phyloP scores from a whole-genome alignment of 1,140 invertebrate species.

The Pectinophora gossypiella region DNA sequence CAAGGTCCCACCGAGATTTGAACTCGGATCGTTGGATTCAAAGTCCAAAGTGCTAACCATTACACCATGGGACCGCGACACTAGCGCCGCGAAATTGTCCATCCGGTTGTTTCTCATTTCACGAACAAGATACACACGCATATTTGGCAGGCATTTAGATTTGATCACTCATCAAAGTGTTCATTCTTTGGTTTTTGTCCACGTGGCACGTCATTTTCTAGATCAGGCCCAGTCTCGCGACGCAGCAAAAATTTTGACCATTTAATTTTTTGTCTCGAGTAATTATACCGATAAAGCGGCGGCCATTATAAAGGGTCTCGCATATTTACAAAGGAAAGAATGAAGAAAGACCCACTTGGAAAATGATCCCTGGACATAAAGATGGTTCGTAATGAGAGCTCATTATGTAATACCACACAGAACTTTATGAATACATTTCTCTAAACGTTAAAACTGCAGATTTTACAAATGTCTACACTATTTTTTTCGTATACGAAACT shows the following conservation, averaged over 20 bases:
- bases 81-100: too few relatives aligned
- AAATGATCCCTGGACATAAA: background rate
- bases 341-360: constrained; percentile 17
- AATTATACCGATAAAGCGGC: constrained; percentile 43
- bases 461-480: too few relatives aligned
- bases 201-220: constrained; percentile 34
- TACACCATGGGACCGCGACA: too few relatives aligned
- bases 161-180: constrained; percentile 24
- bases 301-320: constrained; percentile 48
- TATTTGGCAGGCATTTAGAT: too few relatives aligned
- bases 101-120: too few relatives aligned
- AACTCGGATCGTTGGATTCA: too few relatives aligned
- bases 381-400: background rate
- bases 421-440: too few relatives aligned
- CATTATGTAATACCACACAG: background rate
- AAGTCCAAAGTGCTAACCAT: too few relatives aligned
- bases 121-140: too few relatives aligned
- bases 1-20: too few relatives aligned
- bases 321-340: constrained; percentile 37
- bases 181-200: constrained; percentile 21
- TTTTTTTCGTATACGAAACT: too few relatives aligned
- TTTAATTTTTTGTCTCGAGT: constrained; percentile 39
- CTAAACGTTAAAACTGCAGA: too few relatives aligned
- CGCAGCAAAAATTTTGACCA: constrained; percentile 42
- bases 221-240: constrained; percentile 36